Evolutionary conservation across 1,140 invertebrate species (phyloP).

Genomic region (Chelonus insularis): DNA sequence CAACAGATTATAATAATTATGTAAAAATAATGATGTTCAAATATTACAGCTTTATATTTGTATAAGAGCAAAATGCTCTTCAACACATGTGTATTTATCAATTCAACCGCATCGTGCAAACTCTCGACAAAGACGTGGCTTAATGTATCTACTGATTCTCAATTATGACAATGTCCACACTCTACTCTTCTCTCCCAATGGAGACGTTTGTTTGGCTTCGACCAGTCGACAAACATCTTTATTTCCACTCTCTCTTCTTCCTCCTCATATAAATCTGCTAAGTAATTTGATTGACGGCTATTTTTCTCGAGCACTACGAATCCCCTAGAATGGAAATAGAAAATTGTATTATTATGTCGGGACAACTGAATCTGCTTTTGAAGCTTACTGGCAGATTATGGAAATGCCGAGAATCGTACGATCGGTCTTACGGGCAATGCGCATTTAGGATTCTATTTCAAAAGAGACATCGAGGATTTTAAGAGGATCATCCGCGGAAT

Average conservation of each 20-base stretch:
- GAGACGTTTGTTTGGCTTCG: conserved; percentile 28
- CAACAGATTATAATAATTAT: too few relatives aligned
- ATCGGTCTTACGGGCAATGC: conserved; percentile 7
- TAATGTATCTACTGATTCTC: conserved; percentile 36
- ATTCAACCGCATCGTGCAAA: neutral
- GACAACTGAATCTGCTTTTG: conserved; percentile 25
- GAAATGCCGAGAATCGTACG: conserved; percentile 26
- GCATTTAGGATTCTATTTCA: neutral
- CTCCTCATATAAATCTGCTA: neutral
- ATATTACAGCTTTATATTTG: conserved; percentile 17
- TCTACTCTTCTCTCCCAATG: neutral
- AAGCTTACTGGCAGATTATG: conserved; percentile 28
- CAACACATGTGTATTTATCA: neutral
- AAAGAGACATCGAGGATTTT: conserved; percentile 18
- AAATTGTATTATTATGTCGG: conserved; percentile 31
- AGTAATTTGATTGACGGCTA: conserved; percentile 28
- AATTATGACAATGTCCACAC: conserved; percentile 25
- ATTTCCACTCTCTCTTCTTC: neutral
- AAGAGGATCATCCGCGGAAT: conserved; percentile 26
- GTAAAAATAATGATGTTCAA: conserved; percentile 20
- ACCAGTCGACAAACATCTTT: neutral
- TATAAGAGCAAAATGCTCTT: conserved; percentile 6
- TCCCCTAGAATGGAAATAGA: neutral
- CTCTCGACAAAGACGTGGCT: neutral
- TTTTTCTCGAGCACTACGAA: conserved; percentile 17